Conservation (phyloP, 2,888 invertebrate species). For the Lepidocyrtinus sp. region DNA sequence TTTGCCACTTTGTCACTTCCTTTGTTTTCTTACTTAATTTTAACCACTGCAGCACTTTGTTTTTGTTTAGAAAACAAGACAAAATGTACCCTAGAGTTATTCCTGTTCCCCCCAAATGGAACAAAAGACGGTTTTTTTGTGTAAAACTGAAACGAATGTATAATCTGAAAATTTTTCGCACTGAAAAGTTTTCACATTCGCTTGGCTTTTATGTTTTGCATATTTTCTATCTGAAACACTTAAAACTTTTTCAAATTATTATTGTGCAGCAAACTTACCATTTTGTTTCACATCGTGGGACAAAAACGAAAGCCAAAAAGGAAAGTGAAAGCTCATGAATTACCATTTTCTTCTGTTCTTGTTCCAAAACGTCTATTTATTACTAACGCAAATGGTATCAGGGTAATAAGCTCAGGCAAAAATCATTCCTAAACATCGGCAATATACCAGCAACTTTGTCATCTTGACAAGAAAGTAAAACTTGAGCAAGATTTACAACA, state of each 20-base stretch:
- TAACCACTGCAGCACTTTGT: neutral
- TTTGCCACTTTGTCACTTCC: slow-evolving; percentile 14
- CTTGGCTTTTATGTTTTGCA: neutral
- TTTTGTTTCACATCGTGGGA: too few relatives aligned
- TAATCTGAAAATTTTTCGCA: neutral
- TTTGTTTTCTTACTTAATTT: slow-evolving; percentile 16
- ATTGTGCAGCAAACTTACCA: neutral
- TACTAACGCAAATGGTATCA: neutral
- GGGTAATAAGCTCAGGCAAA: slow-evolving; percentile 16
- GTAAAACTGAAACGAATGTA: neutral
- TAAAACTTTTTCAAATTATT: neutral
- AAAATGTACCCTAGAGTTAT: neutral
- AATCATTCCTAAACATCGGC: slow-evolving; percentile 55
- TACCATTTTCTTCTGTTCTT: slow-evolving; percentile 3
- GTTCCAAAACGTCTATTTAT: slow-evolving; percentile 19
- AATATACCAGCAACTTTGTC: slow-evolving; percentile 59
- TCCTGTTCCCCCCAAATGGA: neutral
- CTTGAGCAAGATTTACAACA: slow-evolving; percentile 55
- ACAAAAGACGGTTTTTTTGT: neutral
- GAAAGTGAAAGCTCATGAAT: slow-evolving; percentile 8
- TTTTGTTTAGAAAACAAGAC: slow-evolving; percentile 4
- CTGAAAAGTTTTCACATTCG: neutral
- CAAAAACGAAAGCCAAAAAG: slow-evolving; percentile 11
- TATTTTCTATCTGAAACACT: neutral
- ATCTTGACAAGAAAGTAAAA: slow-evolving; percentile 56